Conservation (phyloP, 2,797 vertebrate species). For the Urosaurus nigricauda region DNA sequence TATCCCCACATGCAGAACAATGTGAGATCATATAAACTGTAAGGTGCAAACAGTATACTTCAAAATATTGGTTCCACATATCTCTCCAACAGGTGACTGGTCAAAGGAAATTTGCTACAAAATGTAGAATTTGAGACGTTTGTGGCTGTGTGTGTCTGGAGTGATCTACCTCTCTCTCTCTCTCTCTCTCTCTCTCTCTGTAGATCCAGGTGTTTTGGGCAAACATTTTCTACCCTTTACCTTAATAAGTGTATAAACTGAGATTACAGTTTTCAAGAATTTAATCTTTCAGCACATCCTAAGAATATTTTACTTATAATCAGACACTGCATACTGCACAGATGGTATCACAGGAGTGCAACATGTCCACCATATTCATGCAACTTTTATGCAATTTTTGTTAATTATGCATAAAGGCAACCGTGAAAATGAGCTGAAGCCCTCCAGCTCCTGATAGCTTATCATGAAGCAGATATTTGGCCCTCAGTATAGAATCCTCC, state of each 20-base stretch:
- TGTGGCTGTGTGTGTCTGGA: not conserved
- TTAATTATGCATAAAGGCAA: slow-evolving; percentile 35
- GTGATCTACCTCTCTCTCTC: too few relatives aligned
- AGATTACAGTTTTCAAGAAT: slow-evolving; percentile 2
- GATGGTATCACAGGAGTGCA: slow-evolving; percentile 28
- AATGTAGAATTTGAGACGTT: too few relatives aligned
- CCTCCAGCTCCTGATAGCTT: slow-evolving; percentile 1
- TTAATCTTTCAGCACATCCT: not conserved
- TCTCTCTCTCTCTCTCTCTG: too few relatives aligned
- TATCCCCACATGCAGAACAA: not conserved
- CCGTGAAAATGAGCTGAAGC: slow-evolving; percentile 27
- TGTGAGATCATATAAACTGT: not conserved
- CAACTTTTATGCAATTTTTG: slow-evolving; percentile 36
- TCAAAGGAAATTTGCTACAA: not conserved
- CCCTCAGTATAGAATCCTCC: not conserved
- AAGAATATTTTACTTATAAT: slow-evolving; percentile 5
- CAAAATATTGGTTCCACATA: not conserved
- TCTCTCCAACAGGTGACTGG: not conserved
- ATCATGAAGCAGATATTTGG: slow-evolving; percentile 11
- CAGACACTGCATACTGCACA: not conserved
- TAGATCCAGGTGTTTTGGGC: not conserved
- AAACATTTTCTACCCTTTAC: not conserved
- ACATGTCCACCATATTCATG: slow-evolving; percentile 25
- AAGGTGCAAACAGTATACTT: not conserved
- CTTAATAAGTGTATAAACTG: not conserved